These are phyloP conservation scores for Hippopotamyrus pictus DNA, from an alignment of 2,797 vertebrate species.

Conservation along the genomic window DNA sequence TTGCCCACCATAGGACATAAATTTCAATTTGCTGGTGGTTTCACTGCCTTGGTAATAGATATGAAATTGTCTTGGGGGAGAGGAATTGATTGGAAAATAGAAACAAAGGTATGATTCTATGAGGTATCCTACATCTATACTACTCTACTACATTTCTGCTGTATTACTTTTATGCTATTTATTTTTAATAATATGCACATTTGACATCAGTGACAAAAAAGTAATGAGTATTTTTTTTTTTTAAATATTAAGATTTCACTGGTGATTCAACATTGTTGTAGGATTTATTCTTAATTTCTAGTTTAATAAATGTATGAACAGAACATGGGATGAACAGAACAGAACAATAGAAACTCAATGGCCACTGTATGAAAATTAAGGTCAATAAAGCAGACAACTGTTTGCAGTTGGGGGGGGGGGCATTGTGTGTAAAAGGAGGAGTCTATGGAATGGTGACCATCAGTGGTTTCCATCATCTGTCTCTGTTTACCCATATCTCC, in stretches of 20 bases:
- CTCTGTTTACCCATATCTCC: slow-evolving; percentile 44
- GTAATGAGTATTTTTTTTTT: slow-evolving; percentile 52
- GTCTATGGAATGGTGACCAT: slow-evolving; percentile 48
- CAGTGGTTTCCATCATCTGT: slow-evolving; percentile 55
- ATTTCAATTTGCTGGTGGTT: slow-evolving; percentile 66
- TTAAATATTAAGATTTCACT: slow-evolving; percentile 47
- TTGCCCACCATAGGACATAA: slow-evolving; percentile 54
- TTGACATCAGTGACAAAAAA: slow-evolving; percentile 19
- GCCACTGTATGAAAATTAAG: slow-evolving; percentile 8
- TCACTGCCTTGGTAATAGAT: slow-evolving; percentile 56
- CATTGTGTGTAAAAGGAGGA: slow-evolving; percentile 40
- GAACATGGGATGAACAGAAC: background rate
- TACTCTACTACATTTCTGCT: slow-evolving; percentile 28
- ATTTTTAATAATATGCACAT: background rate
- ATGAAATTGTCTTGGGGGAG: slow-evolving; percentile 58
- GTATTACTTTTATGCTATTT: background rate
- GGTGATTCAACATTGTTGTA: slow-evolving; percentile 46
- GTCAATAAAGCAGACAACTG: background rate
- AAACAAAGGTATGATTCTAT: slow-evolving; percentile 51
- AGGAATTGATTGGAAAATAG: slow-evolving; percentile 62
- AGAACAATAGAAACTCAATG: background rate
- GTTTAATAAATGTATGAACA: background rate
- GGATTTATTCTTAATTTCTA: slow-evolving; percentile 58
- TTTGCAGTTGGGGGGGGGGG: background rate
- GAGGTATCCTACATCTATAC: slow-evolving; percentile 39